Evolutionary conservation across 2,888 invertebrate species (phyloP), one percentile per base, ranked within the genome.

Genomic region (Augochlorella aurata): DNA sequence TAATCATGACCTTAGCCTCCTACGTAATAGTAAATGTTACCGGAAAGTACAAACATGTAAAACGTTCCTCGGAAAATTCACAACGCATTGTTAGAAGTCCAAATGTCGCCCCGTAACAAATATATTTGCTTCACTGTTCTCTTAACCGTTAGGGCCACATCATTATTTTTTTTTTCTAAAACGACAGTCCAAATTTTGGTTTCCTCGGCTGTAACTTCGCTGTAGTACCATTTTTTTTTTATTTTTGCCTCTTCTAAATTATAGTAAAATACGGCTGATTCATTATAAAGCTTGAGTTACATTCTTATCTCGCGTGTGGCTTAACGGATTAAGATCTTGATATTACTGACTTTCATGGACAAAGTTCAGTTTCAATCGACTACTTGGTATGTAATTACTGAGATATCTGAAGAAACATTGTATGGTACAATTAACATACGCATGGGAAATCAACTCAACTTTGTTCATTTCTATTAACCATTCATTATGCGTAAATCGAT

Each of bases 21-120:
- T 65, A 75, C 24, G 24, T 65, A 79, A 75, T 47, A 79, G 68
- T 61, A 63, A 29, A 38, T 2, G 52, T 65, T 65, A 75, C 50
- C 16, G 52, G 29, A 21, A 47, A 75, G 65, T 47, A 69, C 16
- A 75, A 66, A 74, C 45, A 78, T 63, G 69, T 54, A 65, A 69
- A 69, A 47, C 54, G 45, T 38, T 18, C 21, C 16, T 49, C 65
- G 12, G 38, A 44, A 72, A 49, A 71, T 80, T 72, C 49, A 72
- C 29, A 47, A 63, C 52, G 14, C 45, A 52, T 54, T 38, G 14
- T 66, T 5, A 72, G 52, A 14, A 52, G 10, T 61, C 69, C 65
- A 58, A 50, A 68, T 24, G 68, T 50, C 24, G 44, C 18, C 14
- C 18, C 44, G 67, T 44, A 72, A 80, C 72, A 77, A 61, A 29